Evolutionary conservation across 2,888 invertebrate species (phyloP).

Genomic region (Lithophane ornitopus): DNA sequence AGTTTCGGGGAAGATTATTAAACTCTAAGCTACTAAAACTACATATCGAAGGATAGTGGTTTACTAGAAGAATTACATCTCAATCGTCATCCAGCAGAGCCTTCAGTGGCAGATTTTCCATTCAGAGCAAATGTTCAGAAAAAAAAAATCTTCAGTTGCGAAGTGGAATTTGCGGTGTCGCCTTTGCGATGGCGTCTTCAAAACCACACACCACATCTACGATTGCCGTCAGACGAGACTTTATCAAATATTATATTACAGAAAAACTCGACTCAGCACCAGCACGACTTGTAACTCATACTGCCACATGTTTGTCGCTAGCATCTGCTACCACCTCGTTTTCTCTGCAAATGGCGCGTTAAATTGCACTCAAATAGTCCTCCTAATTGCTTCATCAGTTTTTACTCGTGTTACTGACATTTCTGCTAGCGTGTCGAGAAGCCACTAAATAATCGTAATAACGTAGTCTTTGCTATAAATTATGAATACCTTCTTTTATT

Average conservation of each 20-base stretch:
- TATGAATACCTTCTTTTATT: not conserved
- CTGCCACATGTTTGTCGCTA: constrained; percentile 18
- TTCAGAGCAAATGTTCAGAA: not conserved
- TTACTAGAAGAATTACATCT: not conserved
- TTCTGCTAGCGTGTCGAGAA: constrained; percentile 47
- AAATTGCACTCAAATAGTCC: constrained; percentile 48
- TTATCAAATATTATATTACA: not conserved
- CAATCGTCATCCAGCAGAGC: too few relatives aligned
- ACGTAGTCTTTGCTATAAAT: not conserved
- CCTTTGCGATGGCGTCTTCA: not conserved
- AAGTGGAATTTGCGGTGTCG: not conserved
- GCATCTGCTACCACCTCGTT: constrained; percentile 42
- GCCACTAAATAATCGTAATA: constrained; percentile 3
- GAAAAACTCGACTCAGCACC: constrained; percentile 2
- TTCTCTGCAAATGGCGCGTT: constrained; percentile 47
- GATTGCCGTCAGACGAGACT: not conserved
- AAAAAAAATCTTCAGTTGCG: not conserved
- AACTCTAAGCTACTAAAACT: too few relatives aligned
- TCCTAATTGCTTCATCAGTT: constrained; percentile 51
- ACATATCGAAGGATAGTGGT: not conserved
- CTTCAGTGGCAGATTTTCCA: not conserved
- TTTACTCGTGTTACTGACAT: constrained; percentile 41
- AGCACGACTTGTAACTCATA: constrained; percentile 3
- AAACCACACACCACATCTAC: not conserved
- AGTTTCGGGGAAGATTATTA: not conserved